phyloP scores from a whole-genome alignment of 1,140 invertebrate genomes.

The Riptortus pedestris region DNA sequence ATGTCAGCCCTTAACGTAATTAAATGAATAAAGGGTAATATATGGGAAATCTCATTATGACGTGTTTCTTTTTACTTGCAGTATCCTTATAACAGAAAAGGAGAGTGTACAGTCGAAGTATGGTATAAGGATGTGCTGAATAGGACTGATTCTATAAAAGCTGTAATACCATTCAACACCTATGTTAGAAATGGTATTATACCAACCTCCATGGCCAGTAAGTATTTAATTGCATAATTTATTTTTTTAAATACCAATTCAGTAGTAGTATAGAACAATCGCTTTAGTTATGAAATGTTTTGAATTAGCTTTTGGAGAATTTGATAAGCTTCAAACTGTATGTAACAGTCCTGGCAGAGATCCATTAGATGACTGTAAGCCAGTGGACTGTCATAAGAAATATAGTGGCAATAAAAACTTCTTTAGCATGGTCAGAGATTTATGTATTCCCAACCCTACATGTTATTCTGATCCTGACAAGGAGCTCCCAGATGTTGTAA shows the following conservation, averaged over 20 bases:
- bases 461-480: slow-evolving; percentile 37
- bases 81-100: slow-evolving; percentile 19
- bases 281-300: not conserved
- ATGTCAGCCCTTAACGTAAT: too few species aligned
- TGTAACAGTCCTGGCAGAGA: slow-evolving; percentile 41
- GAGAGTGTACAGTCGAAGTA: slow-evolving; percentile 15
- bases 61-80: too few species aligned
- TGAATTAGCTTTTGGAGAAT: not conserved
- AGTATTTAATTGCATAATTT: not conserved
- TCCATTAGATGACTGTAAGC: slow-evolving; percentile 41
- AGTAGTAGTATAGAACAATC: not conserved
- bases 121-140: not conserved
- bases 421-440: slow-evolving; percentile 34
- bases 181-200: not conserved
- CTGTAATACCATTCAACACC: not conserved
- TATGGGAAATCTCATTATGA: too few species aligned
- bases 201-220: not conserved
- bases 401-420: slow-evolving; percentile 41
- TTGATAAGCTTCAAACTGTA: not conserved
- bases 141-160: not conserved
- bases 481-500: slow-evolving; percentile 36
- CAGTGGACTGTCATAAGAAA: slow-evolving; percentile 43
- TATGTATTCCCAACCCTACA: slow-evolving; percentile 38
- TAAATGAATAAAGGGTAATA: too few species aligned
- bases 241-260: not conserved